These are phyloP conservation scores for Drosophila sturtevanti DNA, from an alignment of 1,140 invertebrate genomes.

Conservation along the genomic window DNA sequence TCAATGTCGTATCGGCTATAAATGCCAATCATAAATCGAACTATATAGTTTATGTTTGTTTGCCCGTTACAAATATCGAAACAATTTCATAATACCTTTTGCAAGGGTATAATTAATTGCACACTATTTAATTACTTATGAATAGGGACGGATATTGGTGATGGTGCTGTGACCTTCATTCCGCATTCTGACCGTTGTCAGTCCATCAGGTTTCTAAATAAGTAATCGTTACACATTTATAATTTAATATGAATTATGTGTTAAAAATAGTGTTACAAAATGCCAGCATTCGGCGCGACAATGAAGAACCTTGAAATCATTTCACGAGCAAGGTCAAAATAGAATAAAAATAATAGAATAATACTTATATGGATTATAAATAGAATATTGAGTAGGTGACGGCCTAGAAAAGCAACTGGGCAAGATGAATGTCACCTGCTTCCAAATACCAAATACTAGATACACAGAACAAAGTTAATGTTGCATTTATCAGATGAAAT, in stretches of 20 bases:
- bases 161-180: not conserved
- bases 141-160: not conserved
- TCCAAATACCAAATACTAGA: not conserved
- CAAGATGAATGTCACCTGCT: conserved; percentile 7
- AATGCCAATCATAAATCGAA: too few relatives aligned
- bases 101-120: not conserved
- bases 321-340: conserved; percentile 9
- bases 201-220: conserved; percentile 24
- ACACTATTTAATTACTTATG: not conserved
- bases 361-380: not conserved
- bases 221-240: conserved; percentile 51
- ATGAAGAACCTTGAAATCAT: conserved; percentile 34
- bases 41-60: too few relatives aligned
- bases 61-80: too few relatives aligned
- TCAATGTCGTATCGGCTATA: too few relatives aligned
- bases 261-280: conserved; percentile 41
- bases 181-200: not conserved
- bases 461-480: not conserved
- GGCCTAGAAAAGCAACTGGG: not conserved
- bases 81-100: too few relatives aligned
- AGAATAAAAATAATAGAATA: not conserved
- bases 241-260: conserved; percentile 52
- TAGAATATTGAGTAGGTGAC: not conserved
- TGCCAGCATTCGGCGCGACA: conserved; percentile 19
- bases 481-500: not conserved